Evolutionary conservation across 2,113 vertebrate species (phyloP).

Genomic region (Dolichallabes microphthalmus): DNA sequence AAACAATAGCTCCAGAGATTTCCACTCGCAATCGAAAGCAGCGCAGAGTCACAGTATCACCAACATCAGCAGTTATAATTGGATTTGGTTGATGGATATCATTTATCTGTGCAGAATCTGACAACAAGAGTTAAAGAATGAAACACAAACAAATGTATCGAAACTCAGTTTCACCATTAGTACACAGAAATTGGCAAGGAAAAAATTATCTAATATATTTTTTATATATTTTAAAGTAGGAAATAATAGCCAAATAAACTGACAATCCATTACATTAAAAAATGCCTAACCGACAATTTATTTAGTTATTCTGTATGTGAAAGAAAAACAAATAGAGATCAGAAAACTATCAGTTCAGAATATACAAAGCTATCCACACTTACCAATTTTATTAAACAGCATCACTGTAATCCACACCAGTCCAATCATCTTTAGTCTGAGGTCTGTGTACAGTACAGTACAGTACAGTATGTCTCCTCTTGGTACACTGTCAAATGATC

Average conservation of each 20-base stretch:
- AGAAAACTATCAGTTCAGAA: background rate
- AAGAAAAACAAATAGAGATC: background rate
- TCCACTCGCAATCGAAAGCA: background rate
- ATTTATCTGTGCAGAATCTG: constrained; percentile 3
- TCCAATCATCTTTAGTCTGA: background rate
- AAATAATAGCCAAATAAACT: background rate
- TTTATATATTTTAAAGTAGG: too few species aligned
- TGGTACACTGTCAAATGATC: background rate
- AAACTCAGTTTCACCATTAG: background rate
- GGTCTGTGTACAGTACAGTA: background rate
- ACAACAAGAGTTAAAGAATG: background rate
- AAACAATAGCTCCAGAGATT: background rate
- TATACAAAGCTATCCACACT: background rate
- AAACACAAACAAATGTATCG: background rate
- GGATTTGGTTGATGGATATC: background rate
- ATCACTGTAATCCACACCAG: background rate
- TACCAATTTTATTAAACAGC: background rate
- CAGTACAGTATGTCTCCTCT: too few species aligned
- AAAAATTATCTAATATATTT: too few species aligned
- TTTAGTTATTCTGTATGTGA: background rate
- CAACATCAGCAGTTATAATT: constrained; percentile 8
- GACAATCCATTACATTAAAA: background rate
- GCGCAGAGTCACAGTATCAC: constrained; percentile 23
- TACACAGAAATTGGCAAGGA: background rate
- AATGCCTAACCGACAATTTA: background rate